Base-by-base conservation (phyloP, 1,140 invertebrate species). In the Euwallacea fornicatus region DNA sequence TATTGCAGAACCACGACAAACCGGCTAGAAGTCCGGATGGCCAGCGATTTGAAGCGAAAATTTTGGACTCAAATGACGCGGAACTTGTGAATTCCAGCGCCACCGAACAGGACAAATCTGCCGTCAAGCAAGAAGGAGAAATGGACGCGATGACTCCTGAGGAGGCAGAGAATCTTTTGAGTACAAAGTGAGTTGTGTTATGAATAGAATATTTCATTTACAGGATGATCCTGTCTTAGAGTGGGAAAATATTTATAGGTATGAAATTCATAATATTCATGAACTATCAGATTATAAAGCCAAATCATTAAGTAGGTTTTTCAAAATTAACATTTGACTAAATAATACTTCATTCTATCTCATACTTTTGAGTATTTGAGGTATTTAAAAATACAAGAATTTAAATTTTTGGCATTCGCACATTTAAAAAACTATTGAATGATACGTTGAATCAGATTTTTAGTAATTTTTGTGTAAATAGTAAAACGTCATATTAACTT, bases 101-200 rank as follows among this genome's bases (percentile, higher is more conserved):
- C 68, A 82, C 83, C 66, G 84, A 86, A 41, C 73, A 76, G 11
- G 78, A 79, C 56, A 61, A 58, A 6, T 73, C 71, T 33, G 21
- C 21, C 4, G 21, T 33, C 21, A 60, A 66, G 62, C 65, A 83
- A 81, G 67, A 81, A 82, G 82, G 81, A 69, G 81, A 86, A 69
- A 80, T 83, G 53, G 90, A 91, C 79, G 87, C 88, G 13, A 93
- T 93, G 90, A 93, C 91, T 53, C 87, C 90, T n/a, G 90, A 90
- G 76, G 92, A 93, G 79, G 91, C 91, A n/a, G 91, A 93, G 78
- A 88, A 91, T 83, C 83, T 93, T 75, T 84, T 93, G 64, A 94
- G 91, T 80, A 88, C 89, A 77, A 91, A 91, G 91, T 93, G 78
- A 85, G 81, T 77, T 6, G 6, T 46, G 6, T 59, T 59, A 10